Evolutionary conservation across 2,113 vertebrate species (phyloP), one percentile per base, ranked within the genome.

Genomic region (Trichomycterus rosablanca): DNA sequence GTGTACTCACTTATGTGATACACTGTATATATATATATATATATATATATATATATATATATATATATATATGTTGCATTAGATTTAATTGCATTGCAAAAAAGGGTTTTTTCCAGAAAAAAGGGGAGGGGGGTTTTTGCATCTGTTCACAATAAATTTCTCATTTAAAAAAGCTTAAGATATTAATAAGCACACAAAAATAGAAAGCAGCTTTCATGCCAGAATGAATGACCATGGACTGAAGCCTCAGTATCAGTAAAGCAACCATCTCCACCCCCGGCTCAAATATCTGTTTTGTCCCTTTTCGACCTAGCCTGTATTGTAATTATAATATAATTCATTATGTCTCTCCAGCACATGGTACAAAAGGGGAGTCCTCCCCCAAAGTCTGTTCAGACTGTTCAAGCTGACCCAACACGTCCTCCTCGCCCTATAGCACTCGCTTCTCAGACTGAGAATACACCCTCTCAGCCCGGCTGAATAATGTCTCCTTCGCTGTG

Each of bases 241-340:
- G 64, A 74, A 49, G 76, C 68, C 66, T 68, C 14, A 54, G 77
- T 81, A 79, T 82, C 79, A 79, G 62, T 78, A 80, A 81, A 80
- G 76, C 76, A 79, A 75, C 82, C 79, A 80, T 79, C 81, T 81
- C 84, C 84, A 79, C 80, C 84, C 79, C 83, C 77, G 75, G 75
- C 76, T 83, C 84, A 84, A 84, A 87, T 86, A 89, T 87, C 81
- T 83, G 82, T 84, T 84, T 88, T 86, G 86, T 88, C 78, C 80
- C 84, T 82, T 86, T 84, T 81, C 82, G 81, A 32, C 78, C 79
- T 77, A 86, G 82, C 82, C 75, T 76, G 86, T 86, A 86, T 89
- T 89, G 86, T 88, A 87, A 87, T 89, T 89, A 87, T 88, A 89
- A 89, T 89, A 86, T 87, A 86, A 88, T 88, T 88, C 87, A 88